These are phyloP conservation scores for Trissoscelio sp. DNA, from an alignment of 2,888 invertebrate species.

Conservation along the genomic window DNA sequence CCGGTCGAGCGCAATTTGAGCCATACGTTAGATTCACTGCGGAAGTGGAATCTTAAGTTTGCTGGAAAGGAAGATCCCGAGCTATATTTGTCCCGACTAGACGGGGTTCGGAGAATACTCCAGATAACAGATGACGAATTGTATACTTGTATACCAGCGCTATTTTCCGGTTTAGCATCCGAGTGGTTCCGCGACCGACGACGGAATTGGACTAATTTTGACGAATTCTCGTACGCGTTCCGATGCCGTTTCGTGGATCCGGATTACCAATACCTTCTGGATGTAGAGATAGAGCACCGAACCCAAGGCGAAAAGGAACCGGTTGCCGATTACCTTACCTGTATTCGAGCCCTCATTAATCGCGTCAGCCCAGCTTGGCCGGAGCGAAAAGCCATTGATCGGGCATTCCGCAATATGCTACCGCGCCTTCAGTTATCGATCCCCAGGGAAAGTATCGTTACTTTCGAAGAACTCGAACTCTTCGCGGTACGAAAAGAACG, in stretches of 20 bases:
- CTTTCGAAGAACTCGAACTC: neutral
- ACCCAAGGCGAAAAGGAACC: conserved; percentile 10
- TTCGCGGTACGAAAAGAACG: neutral
- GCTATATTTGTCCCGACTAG: neutral
- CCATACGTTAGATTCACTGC: too few species aligned
- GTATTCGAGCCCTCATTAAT: conserved; percentile 2
- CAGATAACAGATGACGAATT: neutral
- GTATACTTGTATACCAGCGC: neutral
- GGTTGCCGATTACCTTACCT: conserved; percentile 1
- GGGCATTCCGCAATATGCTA: neutral
- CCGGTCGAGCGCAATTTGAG: too few species aligned
- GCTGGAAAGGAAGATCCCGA: conserved; percentile 21
- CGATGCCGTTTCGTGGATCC: conserved; percentile 3
- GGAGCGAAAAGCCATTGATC: neutral
- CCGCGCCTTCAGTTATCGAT: neutral
- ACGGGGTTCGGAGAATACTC: neutral
- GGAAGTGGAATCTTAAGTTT: too few species aligned
- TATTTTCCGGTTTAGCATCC: conserved; percentile 3
- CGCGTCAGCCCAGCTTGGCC: neutral
- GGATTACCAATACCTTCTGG: neutral
- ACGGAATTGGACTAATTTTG: neutral
- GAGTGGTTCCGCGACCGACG: conserved; percentile 29
- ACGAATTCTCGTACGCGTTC: conserved; percentile 1
- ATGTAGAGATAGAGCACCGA: neutral
- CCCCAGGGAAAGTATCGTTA: neutral